A percentile compares a stretch with the other conserved stretches of the same genome.
Conservation (phyloP, 2,797 vertebrate species). For the Coilia nasus region DNA sequence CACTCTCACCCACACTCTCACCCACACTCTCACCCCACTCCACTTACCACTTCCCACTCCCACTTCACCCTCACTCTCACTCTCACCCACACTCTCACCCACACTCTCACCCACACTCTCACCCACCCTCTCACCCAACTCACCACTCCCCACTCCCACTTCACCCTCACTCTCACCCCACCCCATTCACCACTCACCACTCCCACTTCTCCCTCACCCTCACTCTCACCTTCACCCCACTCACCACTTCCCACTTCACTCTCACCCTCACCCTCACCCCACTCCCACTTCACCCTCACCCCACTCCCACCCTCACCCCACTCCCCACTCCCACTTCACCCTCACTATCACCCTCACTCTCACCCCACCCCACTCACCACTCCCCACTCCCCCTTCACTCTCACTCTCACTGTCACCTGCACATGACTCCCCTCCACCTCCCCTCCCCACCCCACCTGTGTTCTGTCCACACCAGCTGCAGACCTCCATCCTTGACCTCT, state of each 20-base stretch:
- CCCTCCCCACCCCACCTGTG: no score
- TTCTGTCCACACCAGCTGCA: no score
- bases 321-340: constrained; percentile 41
- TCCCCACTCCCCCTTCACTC: no score
- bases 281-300: constrained; percentile 41
- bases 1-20: not conserved
- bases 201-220: constrained; percentile 32
- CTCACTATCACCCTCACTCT: constrained; percentile 25
- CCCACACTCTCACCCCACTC: no score
- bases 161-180: not conserved
- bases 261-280: not conserved
- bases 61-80: not conserved
- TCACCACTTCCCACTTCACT: constrained; percentile 30
- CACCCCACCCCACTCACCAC: no score
- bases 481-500: not conserved
- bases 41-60: no score
- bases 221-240: not conserved
- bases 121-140: no score
- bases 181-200: constrained; percentile 10
- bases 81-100: not conserved
- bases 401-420: no score
- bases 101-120: not conserved
- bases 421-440: no score
- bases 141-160: no score
- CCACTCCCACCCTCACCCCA: not conserved